Evolutionary conservation across 2,797 vertebrate genomes (phyloP), one percentile per base, ranked within the genome.

Genomic region (Protosalanx chinensis): DNA sequence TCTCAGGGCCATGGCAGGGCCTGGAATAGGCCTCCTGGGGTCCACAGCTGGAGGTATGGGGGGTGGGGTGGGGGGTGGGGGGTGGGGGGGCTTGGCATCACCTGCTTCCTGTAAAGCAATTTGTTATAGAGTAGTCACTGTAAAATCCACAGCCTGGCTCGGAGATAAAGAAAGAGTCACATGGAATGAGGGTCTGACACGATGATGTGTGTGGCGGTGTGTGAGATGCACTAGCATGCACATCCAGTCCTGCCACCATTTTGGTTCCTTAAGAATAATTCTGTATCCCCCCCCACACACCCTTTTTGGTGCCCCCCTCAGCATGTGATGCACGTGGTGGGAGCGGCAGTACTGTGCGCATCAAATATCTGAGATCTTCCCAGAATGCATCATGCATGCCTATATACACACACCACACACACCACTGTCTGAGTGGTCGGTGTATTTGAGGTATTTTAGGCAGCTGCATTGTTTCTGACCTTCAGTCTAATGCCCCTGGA

Each of bases 121-220:
- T 87, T 91, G 88, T 90, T 89, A 89, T 77, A 74, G 85, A 87
- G 88, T 87, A 90, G 89, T 90, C 87, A 88, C 73, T 79, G 84
- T 88, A 87, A 85, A 87, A 90, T 88, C 84, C 81, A 81, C 80
- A 83, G 81, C 85, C 81, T 79, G 84, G 82, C 83, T 78, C n/a
- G 71, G 62, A 71, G 84, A 81, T 86, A 87, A 84, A 91, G 86
- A 84, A 88, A 86, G 79, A 81, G 87, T 85, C 87, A 90, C 81
- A 83, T 88, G 85, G 87, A 84, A 89, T 79, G 82, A 81, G 79
- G 77, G 85, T 85, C 79, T 3, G 74, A 49, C 1, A 85, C 88
- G 16, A 13, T 7, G 49, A 35, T 67, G 41, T 53, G 41, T 32
- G 33, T 69, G 32, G 5, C 53, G 6, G 51, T 0, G 10, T 49